Conservation (phyloP, 2,113 vertebrate species). For the Gavia stellata region DNA sequence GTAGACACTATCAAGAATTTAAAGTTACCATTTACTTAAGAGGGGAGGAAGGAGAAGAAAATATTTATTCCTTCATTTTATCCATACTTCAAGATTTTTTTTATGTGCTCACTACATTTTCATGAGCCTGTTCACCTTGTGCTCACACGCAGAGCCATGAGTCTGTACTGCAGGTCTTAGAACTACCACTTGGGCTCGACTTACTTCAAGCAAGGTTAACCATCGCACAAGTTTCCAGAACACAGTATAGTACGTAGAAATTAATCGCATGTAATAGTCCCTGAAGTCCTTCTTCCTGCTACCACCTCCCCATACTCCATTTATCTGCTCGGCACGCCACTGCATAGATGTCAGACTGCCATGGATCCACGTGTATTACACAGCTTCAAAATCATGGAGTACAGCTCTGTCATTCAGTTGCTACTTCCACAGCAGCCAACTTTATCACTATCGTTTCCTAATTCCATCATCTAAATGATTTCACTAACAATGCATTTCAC, state of each 20-base stretch:
- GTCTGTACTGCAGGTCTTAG: neutral
- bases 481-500: neutral
- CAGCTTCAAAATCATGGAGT: neutral
- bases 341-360: neutral
- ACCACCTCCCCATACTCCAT: neutral
- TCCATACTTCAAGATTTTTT: neutral
- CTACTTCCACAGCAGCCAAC: slow-evolving; percentile 24
- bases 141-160: neutral
- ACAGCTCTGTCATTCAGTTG: neutral
- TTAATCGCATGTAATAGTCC: neutral
- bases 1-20: neutral
- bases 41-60: neutral
- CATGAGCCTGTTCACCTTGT: neutral
- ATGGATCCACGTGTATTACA: neutral
- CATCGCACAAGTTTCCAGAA: neutral
- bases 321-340: neutral
- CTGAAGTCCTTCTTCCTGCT: neutral
- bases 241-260: neutral
- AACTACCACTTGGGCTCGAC: neutral
- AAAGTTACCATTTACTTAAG: neutral
- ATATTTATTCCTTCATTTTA: neutral
- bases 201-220: neutral
- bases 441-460: slow-evolving; percentile 21
- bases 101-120: neutral
- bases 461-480: slow-evolving; percentile 17